Percentiles rank a stretch among this genome's conserved stretches.
phyloP scores from a whole-genome alignment of 2,797 vertebrate genomes.

The Etheostoma nigrum region DNA sequence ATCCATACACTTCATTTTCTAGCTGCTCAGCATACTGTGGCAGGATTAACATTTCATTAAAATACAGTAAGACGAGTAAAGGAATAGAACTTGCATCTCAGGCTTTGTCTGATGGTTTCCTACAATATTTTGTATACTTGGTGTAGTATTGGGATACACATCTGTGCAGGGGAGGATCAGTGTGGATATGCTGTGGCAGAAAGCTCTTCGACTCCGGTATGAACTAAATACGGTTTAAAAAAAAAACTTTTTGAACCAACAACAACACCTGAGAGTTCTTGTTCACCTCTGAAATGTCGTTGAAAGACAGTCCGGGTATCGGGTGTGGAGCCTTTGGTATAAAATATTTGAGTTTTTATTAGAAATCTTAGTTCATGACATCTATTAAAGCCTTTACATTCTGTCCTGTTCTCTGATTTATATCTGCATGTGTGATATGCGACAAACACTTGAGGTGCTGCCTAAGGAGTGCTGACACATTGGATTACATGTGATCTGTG shows the following conservation, averaged over 20 bases:
- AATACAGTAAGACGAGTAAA: background rate
- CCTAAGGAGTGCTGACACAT: conserved; percentile 33
- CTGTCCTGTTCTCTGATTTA: background rate
- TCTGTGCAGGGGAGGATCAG: background rate
- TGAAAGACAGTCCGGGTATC: background rate
- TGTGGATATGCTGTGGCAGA: background rate
- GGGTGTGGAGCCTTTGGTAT: background rate
- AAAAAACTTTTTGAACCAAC: background rate
- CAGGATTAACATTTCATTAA: background rate
- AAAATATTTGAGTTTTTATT: background rate
- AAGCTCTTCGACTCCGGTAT: background rate
- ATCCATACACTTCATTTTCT: background rate
- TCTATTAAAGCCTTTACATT: background rate
- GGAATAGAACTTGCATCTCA: background rate
- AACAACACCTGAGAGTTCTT: background rate
- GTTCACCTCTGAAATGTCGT: background rate
- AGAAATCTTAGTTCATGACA: background rate
- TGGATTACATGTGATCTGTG: conserved; percentile 28
- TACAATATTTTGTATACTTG: background rate
- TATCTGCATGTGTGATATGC: background rate
- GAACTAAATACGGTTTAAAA: background rate
- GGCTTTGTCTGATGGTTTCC: background rate
- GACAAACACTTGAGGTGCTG: conserved; percentile 1
- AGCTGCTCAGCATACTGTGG: background rate
- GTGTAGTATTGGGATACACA: background rate